These are phyloP conservation scores for Teleogryllus oceanicus DNA, from an alignment of 2,888 invertebrate species.

Conservation along the genomic window DNA sequence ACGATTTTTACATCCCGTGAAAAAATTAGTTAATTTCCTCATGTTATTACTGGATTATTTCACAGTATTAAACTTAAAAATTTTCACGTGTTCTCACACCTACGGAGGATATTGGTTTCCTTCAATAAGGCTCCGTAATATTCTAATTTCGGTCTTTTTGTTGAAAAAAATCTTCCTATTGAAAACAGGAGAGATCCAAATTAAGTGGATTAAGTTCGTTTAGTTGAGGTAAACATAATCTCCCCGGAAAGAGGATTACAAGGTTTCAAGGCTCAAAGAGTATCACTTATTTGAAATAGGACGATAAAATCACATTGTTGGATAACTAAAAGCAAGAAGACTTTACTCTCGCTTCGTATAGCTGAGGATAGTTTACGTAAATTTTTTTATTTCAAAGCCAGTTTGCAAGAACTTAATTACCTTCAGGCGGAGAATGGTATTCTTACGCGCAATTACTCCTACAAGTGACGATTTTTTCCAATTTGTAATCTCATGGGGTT, in stretches of 20 bases:
- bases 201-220: slow-evolving; percentile 8
- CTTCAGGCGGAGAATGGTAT: too few relatives aligned
- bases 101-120: slow-evolving; percentile 2
- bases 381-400: too few relatives aligned
- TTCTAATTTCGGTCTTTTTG: neutral
- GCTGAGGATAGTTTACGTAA: too few relatives aligned
- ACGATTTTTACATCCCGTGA: neutral
- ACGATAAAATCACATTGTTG: too few relatives aligned
- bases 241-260: neutral
- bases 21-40: slow-evolving; percentile 18
- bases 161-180: slow-evolving; percentile 18
- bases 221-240: neutral
- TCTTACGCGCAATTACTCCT: too few relatives aligned
- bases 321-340: too few relatives aligned
- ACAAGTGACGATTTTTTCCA: too few relatives aligned
- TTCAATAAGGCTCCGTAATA: slow-evolving; percentile 1
- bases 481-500: too few relatives aligned
- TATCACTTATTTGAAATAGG: too few relatives aligned
- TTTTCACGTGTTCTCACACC: neutral
- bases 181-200: neutral
- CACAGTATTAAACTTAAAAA: neutral
- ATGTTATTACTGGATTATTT: neutral
- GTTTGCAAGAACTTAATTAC: too few relatives aligned
- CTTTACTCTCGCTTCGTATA: too few relatives aligned
- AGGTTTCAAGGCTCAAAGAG: too few relatives aligned